These are phyloP conservation scores for Eretmochelys imbricata DNA, from an alignment of 2,113 vertebrate species.

Conservation along the genomic window DNA sequence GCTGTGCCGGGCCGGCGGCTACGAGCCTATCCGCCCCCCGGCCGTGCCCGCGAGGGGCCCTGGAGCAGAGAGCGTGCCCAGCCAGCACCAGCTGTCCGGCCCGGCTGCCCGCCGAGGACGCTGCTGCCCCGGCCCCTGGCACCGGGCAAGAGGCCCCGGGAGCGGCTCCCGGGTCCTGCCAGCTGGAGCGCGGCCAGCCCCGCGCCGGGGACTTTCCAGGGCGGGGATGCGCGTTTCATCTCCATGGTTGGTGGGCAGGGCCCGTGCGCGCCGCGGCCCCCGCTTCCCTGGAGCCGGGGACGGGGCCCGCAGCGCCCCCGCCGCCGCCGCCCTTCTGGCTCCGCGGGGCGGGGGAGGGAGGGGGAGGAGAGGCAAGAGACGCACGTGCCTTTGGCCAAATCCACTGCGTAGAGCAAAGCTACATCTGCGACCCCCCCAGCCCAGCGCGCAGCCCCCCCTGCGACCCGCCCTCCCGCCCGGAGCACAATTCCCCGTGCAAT, in stretches of 20 bases:
- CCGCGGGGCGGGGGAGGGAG: background rate
- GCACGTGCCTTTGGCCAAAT: background rate
- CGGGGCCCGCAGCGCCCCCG: background rate
- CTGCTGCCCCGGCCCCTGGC: no score
- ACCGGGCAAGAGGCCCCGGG: no score
- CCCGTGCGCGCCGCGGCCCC: background rate
- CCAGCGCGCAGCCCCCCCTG: no score
- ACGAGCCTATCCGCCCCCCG: rapidly evolving
- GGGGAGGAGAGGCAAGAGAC: background rate
- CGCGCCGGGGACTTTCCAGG: background rate
- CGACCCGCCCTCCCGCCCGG: no score
- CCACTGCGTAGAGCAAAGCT: background rate
- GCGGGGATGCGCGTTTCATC: background rate
- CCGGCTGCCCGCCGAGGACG: no score
- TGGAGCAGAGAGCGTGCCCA: background rate
- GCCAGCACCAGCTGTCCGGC: no score
- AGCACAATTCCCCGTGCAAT: background rate
- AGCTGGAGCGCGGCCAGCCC: background rate
- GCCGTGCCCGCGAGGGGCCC: no score
- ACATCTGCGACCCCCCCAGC: no score
- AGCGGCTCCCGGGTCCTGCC: background rate
- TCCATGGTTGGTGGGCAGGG: background rate
- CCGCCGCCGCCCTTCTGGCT: background rate
- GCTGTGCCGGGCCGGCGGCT: no score
- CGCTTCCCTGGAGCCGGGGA: background rate